phyloP scores from a whole-genome alignment of 2,113 vertebrate species.

The Tragelaphus scriptus region DNA sequence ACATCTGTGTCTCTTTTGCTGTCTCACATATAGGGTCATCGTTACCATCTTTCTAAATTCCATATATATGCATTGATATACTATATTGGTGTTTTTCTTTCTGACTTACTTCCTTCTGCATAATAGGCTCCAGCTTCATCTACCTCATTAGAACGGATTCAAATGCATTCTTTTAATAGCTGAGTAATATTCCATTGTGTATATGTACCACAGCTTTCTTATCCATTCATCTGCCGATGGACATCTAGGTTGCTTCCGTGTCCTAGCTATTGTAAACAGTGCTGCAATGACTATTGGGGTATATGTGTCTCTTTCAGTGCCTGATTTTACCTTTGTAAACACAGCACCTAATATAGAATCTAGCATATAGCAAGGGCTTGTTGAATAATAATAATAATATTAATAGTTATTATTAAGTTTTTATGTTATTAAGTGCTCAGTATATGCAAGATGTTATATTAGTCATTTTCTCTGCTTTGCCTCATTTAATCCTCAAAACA shows the following conservation, averaged over 20 bases:
- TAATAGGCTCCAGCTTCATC: not conserved
- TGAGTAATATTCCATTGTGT: not conserved
- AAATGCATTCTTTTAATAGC: not conserved
- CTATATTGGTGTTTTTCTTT: not conserved
- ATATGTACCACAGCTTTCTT: not conserved
- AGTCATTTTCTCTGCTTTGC: not conserved
- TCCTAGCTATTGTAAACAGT: not conserved
- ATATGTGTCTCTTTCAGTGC: not conserved
- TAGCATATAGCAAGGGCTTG: not conserved
- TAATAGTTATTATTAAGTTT: not conserved
- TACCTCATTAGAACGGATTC: not conserved
- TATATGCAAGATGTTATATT: not conserved
- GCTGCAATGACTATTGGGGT: not conserved
- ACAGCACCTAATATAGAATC: not conserved
- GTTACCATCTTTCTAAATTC: not conserved
- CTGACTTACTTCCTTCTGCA: not conserved
- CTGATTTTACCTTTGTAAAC: not conserved
- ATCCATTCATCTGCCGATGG: not conserved
- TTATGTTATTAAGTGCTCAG: not conserved
- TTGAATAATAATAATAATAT: not conserved
- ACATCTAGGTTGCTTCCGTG: not conserved
- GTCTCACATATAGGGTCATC: not conserved
- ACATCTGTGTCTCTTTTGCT: not conserved
- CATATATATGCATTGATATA: not conserved
- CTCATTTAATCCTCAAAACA: not conserved